Base-by-base conservation (phyloP, 2,113 vertebrate species). In the Electrona antarctica region DNA sequence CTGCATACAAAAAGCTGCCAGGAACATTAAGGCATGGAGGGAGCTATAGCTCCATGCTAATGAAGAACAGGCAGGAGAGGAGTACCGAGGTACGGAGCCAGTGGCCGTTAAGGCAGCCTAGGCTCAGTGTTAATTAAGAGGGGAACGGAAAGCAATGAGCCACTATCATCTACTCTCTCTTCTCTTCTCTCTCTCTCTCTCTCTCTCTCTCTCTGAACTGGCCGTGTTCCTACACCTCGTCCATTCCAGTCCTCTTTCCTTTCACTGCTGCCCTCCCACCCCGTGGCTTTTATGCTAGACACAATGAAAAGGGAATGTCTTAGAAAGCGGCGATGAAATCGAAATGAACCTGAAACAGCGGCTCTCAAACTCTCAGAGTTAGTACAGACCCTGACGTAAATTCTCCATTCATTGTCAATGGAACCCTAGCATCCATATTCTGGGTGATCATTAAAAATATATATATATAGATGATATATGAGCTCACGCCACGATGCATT, bases 1-100 rank as follows among this genome's bases (percentile, higher is more conserved):
- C 74, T 62, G 52, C 54, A 54, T 48, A 66, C 48, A 58, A 72
- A 21, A 79, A 69, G 47, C 67, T 73, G 66, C 62, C 64, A 70
- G 72, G 65, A 69, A 61, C 63, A 64, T 73, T 84, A 69, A 78
- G 70, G 72, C 29, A 33, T 50, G 46, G 58, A 66, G 21, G 21
- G 21, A 21, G 21, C 21, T 21, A 21, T 21, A 21, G 21, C 54
- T 78, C 56, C 10, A 21, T 72, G 63, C 77, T 81, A 78, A 81
- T 74, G 65, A 64, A 79, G 73, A 62, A 58, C 33, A 41, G 33
- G 3, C 33, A 15, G 47, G 67, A 54, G 33, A 65, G n/a, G n/a
- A n/a, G n/a, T n/a, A n/a, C n/a, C n/a, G n/a, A n/a, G 63, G 54
- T 14, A 63, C 56, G 63, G 14, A 72, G 76, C 71, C 2, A 47